phyloP scores from a whole-genome alignment of 2,797 vertebrate species.

The Anguilla pacifica region DNA sequence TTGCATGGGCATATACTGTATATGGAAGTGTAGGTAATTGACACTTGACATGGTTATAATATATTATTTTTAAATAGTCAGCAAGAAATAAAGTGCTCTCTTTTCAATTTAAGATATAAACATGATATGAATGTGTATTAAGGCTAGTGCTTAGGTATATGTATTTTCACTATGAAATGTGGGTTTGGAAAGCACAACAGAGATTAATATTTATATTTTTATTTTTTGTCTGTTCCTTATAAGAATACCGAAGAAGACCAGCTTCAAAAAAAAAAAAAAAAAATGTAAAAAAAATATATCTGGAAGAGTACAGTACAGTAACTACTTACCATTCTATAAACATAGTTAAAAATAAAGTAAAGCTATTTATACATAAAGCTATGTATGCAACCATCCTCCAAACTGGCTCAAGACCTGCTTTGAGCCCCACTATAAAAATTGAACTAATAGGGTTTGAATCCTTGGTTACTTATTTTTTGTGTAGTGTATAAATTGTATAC shows the following conservation, averaged over 20 bases:
- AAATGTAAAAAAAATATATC: too few relatives aligned
- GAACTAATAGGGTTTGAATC: neutral
- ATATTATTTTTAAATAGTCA: neutral
- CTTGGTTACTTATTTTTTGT: neutral
- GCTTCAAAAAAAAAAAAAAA: neutral
- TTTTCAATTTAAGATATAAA: slow-evolving; percentile 71
- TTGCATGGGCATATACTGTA: neutral
- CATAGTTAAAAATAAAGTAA: neutral
- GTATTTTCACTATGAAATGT: slow-evolving; percentile 42
- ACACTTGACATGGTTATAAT: neutral
- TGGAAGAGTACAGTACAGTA: neutral
- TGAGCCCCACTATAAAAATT: neutral
- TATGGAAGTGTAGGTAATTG: neutral
- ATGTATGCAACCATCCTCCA: neutral
- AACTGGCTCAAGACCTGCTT: neutral
- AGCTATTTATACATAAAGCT: neutral
- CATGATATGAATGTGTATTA: slow-evolving; percentile 62
- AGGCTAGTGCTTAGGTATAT: slow-evolving; percentile 52
- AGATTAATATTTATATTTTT: neutral
- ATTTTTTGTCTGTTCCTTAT: slow-evolving; percentile 26
- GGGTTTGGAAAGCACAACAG: slow-evolving; percentile 41
- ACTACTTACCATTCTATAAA: neutral
- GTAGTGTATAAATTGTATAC: neutral
- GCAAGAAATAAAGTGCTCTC: slow-evolving; percentile 58
- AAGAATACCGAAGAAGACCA: neutral